Conservation (phyloP, 2,888 invertebrate genomes). For the Cephalotes varians region DNA sequence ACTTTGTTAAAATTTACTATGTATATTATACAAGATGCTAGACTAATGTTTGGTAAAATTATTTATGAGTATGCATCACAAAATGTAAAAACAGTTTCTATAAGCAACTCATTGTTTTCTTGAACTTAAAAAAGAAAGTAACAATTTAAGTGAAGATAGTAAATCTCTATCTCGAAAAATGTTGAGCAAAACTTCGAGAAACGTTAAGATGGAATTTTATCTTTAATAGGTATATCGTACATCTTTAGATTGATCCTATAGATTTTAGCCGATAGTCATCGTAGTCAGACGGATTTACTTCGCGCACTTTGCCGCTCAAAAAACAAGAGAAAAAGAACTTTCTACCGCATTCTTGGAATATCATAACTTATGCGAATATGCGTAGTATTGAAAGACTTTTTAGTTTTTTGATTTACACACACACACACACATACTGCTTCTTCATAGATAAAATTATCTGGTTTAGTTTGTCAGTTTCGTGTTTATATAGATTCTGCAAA, state of each 20-base stretch:
- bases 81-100: not conserved
- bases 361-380: not conserved
- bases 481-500: not conserved
- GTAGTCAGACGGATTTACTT: not conserved
- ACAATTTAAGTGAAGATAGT: not conserved
- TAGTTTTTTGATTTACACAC: no score
- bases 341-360: slow-evolving; percentile 9
- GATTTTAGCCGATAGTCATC: not conserved
- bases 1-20: slow-evolving; percentile 20
- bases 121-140: not conserved
- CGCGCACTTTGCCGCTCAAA: not conserved
- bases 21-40: not conserved
- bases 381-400: not conserved
- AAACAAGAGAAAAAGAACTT: not conserved
- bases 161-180: not conserved
- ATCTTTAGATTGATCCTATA: not conserved
- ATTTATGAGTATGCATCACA: not conserved
- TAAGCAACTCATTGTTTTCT: not conserved
- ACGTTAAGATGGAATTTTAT: not conserved
- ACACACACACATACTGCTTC: not conserved
- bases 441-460: not conserved
- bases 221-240: not conserved
- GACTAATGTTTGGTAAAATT: slow-evolving; percentile 9
- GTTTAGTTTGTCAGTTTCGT: not conserved
- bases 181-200: not conserved